A percentile compares a stretch with the other conserved stretches of the same genome.
Evolutionary conservation across 53 echinoderm and acorn worm genomes (phyloP).

Genomic region (Stichopus horrens): DNA sequence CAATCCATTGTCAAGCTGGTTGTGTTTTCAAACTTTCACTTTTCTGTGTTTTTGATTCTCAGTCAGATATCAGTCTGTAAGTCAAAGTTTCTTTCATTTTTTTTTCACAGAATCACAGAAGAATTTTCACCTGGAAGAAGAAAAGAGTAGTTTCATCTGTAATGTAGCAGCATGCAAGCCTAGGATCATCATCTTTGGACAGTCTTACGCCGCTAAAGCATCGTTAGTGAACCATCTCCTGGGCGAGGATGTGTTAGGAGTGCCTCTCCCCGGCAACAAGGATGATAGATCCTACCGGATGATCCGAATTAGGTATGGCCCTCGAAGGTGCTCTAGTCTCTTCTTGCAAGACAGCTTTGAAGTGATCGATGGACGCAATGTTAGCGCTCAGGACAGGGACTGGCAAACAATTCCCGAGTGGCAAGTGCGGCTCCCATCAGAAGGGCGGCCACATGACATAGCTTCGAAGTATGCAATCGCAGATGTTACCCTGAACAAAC

Average conservation of each 20-base stretch:
- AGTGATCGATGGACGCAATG: conserved; percentile 64
- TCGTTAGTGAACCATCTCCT: conserved; percentile 76
- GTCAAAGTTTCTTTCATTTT: conserved; percentile 22
- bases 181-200: conserved; percentile 80
- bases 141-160: conserved; percentile 66
- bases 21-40: no score
- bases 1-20: no score
- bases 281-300: conserved; percentile 77
- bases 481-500: conserved; percentile 80
- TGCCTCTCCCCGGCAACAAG: conserved; percentile 50
- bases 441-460: conserved; percentile 60
- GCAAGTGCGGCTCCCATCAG: conserved; percentile 65
- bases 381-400: conserved; percentile 46
- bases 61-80: neutral
- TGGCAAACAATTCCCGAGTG: conserved; percentile 74
- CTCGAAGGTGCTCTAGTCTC: conserved; percentile 71
- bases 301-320: conserved; percentile 76
- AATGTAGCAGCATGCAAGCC: conserved; percentile 81
- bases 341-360: conserved; percentile 88
- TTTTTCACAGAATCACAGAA: conserved; percentile 70
- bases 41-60: no score
- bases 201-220: conserved; percentile 83
- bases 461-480: conserved; percentile 63
- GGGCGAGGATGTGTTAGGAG: conserved; percentile 71
- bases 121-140: conserved; percentile 67